A percentile compares a stretch with the other conserved stretches of the same genome.
phyloP scores from a whole-genome alignment of 2,113 vertebrate species.

The Thamnaconus septentrionalis region DNA sequence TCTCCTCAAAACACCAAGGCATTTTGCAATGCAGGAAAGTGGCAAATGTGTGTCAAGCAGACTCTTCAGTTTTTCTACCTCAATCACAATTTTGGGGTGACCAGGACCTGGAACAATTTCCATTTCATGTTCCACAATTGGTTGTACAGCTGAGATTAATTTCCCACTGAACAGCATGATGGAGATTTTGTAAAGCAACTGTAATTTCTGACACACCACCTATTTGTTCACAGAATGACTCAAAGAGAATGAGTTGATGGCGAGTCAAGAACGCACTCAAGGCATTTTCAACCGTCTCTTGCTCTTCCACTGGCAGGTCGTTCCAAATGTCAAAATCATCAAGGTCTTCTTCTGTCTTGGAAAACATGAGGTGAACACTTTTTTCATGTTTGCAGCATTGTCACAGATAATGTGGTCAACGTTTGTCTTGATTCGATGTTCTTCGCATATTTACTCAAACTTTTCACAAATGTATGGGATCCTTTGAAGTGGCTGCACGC shows the following conservation, averaged over 20 bases:
- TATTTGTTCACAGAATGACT: neutral
- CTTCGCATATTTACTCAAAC: too few relatives aligned
- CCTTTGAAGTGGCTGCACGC: too few relatives aligned
- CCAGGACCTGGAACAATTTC: neutral
- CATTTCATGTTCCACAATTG: neutral
- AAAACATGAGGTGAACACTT: too few relatives aligned
- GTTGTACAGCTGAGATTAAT: neutral
- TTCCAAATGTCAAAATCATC: too few relatives aligned
- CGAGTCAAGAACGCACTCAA: too few relatives aligned
- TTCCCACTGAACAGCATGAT: neutral
- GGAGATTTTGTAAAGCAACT: neutral
- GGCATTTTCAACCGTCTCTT: too few relatives aligned
- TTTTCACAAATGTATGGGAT: too few relatives aligned
- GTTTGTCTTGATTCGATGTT: too few relatives aligned
- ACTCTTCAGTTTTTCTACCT: neutral
- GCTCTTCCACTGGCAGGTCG: too few relatives aligned
- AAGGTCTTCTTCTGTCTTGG: too few relatives aligned
- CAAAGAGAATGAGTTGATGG: neutral
- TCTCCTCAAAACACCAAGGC: slow-evolving; percentile 3
- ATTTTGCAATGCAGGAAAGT: neutral
- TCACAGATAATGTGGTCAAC: too few relatives aligned
- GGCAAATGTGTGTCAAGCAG: neutral
- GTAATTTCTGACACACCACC: neutral
- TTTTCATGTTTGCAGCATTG: too few relatives aligned
- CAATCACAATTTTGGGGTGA: neutral